Percentiles rank a stretch among this genome's conserved stretches.
Evolutionary conservation across 2,888 invertebrate genomes (phyloP).

Genomic region (Tigriopus californicus): DNA sequence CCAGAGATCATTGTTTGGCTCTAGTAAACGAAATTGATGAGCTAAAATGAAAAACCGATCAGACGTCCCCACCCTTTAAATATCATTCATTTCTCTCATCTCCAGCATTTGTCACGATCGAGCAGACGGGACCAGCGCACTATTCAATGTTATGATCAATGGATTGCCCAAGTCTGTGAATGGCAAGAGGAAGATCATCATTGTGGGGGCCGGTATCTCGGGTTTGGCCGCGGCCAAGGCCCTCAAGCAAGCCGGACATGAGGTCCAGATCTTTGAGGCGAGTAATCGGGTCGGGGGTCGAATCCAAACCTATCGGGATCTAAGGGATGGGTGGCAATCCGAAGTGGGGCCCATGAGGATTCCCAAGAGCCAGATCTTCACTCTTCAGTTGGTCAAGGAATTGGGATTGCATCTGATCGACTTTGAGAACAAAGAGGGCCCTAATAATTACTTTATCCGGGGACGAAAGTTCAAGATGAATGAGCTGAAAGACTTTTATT

Average conservation of each 20-base stretch:
- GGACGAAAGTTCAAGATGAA: background rate
- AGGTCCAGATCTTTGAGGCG: conserved; percentile 15
- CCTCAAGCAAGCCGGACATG: conserved; percentile 12
- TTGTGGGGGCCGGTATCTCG: conserved; percentile 16
- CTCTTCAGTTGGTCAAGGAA: background rate
- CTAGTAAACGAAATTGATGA: no score
- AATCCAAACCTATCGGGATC: conserved; percentile 14
- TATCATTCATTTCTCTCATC: no score
- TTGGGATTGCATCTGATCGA: background rate
- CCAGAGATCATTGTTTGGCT: no score
- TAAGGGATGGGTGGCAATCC: conserved; percentile 12
- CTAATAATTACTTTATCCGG: background rate
- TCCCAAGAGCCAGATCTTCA: conserved; percentile 4
- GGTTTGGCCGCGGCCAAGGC: conserved; percentile 13
- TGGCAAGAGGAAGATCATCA: conserved; percentile 17
- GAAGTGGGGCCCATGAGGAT: conserved; percentile 16
- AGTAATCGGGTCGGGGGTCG: conserved; percentile 13
- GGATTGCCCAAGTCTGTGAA: no score
- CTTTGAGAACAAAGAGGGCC: background rate
- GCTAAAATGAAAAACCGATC: no score
- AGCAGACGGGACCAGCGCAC: no score
- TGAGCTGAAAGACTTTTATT: background rate
- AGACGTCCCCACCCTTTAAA: no score
- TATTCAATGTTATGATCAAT: no score
- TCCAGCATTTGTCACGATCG: no score